Evolutionary conservation across 1,140 invertebrate species (phyloP), one percentile per base, ranked within the genome.

Genomic region (Amyelois transitella): DNA sequence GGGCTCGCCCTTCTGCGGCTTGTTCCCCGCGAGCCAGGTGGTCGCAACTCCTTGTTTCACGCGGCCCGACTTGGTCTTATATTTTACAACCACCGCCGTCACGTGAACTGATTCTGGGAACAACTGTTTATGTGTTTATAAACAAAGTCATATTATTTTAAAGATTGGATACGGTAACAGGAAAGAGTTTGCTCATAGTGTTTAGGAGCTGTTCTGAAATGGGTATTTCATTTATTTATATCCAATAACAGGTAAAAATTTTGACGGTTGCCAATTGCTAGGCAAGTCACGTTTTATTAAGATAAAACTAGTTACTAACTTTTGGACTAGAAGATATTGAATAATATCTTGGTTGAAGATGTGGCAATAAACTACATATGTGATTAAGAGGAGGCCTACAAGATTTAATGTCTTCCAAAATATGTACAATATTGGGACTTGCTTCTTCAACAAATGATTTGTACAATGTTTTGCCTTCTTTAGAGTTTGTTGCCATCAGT

Each of bases 291-390:
- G n/a, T n/a, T n/a, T 24, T 24, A 24, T 3, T 24, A 24, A 24
- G 8, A 8, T 24, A 3, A 8, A 32, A 6, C 4, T 38, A 38
- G n/a, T n/a, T 28, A 38, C 32, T 76, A 86, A 97, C 94, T 91
- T 99, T 99, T 6, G 97, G 94, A 57, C 98, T 99, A 10, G 98
- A 99, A 1, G 98, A 99, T 72, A 99, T 99, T 2, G 98, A 99
- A 88, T 99, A 99, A 83, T 99, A 99, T 72, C 99, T 92, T 50
- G 97, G 95, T 77, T 99, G 98, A 8, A 99, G 90, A 66, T 98
- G 91, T 14, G 98, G 98, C 53, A 99, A 80, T 64, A 99, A 86
- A 89, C 99, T 98, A 87, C 97, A 97, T 0, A 99, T 81, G 89
- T 99, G 97, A 88, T 99, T 98, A 10, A 99, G 87, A 6, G 96